Evolutionary conservation across 2,888 invertebrate species (phyloP).

Genomic region (Pammene fasciana): DNA sequence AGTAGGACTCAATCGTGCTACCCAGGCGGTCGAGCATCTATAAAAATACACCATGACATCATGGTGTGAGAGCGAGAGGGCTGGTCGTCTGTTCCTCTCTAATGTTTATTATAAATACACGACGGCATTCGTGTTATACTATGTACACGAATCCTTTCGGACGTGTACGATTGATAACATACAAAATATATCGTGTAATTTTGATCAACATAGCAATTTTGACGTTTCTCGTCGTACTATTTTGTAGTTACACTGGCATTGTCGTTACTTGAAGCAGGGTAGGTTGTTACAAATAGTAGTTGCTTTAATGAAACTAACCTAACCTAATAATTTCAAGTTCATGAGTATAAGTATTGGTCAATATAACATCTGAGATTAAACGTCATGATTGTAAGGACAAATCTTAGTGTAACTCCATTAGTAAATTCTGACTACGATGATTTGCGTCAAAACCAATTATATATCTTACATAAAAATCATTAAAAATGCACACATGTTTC

Average conservation of each 20-base stretch:
- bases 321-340: too few species aligned
- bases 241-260: neutral
- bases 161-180: conserved; percentile 39
- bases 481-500: too few species aligned
- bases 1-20: conserved; percentile 72
- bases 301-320: too few species aligned
- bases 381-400: too few species aligned
- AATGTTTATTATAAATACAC: conserved; percentile 66
- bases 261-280: too few species aligned
- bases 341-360: too few species aligned
- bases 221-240: neutral
- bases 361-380: too few species aligned
- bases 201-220: neutral
- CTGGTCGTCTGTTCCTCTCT: conserved; percentile 56
- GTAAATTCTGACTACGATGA: too few species aligned
- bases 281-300: too few species aligned
- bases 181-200: neutral
- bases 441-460: too few species aligned
- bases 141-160: conserved; percentile 48
- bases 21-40: conserved; percentile 68
- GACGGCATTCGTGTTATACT: conserved; percentile 69
- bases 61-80: conserved; percentile 76
- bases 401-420: too few species aligned
- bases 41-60: conserved; percentile 82
- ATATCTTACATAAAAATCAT: too few species aligned